Percentiles rank a stretch among this genome's conserved stretches.
Evolutionary conservation across 2,888 invertebrate genomes (phyloP).

Genomic region (Osmoderma eremita): DNA sequence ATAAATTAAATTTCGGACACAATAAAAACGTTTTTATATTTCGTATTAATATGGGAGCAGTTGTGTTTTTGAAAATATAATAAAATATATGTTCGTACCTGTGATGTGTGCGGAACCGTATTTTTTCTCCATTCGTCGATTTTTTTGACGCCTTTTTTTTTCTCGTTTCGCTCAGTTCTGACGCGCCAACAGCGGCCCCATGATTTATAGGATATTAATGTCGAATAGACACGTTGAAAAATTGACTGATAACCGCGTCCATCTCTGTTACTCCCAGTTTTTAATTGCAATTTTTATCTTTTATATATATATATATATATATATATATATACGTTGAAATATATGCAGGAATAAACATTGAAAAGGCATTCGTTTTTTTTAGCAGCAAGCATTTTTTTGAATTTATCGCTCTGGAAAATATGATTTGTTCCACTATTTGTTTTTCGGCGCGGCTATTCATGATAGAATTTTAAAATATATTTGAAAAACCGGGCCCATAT

Average conservation of each 20-base stretch:
- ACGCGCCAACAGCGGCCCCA: slow-evolving; percentile 26
- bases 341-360: slow-evolving; percentile 24
- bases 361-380: slow-evolving; percentile 30
- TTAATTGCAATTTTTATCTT: slow-evolving; percentile 22
- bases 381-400: background rate
- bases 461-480: slow-evolving; percentile 7
- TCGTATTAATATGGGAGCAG: slow-evolving; percentile 39
- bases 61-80: slow-evolving; percentile 37
- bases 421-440: slow-evolving; percentile 25
- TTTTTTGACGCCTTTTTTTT: slow-evolving; percentile 21
- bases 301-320: slow-evolving; percentile 10
- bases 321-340: slow-evolving; percentile 16
- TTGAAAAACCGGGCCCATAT: no score
- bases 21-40: slow-evolving; percentile 45
- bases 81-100: slow-evolving; percentile 31
- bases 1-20: slow-evolving; percentile 45
- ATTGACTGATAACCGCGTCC: slow-evolving; percentile 38
- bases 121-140: slow-evolving; percentile 18
- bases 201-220: slow-evolving; percentile 34
- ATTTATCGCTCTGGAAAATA: slow-evolving; percentile 24
- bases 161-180: slow-evolving; percentile 10
- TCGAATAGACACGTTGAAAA: slow-evolving; percentile 36
- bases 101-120: slow-evolving; percentile 14
- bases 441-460: slow-evolving; percentile 11
- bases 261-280: slow-evolving; percentile 13